Conservation (phyloP, 2,888 invertebrate species). For the Papilio protenor region DNA sequence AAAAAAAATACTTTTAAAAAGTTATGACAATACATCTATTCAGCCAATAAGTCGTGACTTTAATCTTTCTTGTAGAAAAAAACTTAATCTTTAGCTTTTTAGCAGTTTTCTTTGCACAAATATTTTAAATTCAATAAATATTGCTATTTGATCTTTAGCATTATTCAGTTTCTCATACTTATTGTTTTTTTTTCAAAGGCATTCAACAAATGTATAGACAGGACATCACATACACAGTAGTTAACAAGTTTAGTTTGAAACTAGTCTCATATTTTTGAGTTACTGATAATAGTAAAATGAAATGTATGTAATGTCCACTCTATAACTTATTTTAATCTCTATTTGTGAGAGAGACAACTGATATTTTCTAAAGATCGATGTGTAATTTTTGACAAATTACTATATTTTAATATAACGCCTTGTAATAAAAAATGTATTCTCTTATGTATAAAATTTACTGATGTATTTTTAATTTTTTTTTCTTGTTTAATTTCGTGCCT, state of each 20-base stretch:
- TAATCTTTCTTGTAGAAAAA: neutral
- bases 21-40: neutral
- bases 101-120: constrained; percentile 14
- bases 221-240: too few relatives aligned
- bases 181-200: neutral
- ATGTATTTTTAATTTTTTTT: constrained; percentile 43
- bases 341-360: neutral
- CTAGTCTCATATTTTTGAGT: too few relatives aligned
- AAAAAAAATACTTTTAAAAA: constrained; percentile 13
- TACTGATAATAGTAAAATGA: neutral
- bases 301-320: neutral
- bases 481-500: constrained; percentile 48
- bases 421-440: constrained; percentile 4
- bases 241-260: too few relatives aligned
- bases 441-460: constrained; percentile 18
- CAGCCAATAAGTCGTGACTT: constrained; percentile 13
- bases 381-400: neutral
- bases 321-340: neutral
- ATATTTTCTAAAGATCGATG: neutral
- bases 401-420: neutral
- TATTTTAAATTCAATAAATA: neutral
- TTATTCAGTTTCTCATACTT: neutral
- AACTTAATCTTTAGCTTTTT: neutral
- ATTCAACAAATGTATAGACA: neutral
- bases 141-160: neutral